phyloP scores from a whole-genome alignment of 2,797 vertebrate genomes.

The Premnoplex brunnescens region DNA sequence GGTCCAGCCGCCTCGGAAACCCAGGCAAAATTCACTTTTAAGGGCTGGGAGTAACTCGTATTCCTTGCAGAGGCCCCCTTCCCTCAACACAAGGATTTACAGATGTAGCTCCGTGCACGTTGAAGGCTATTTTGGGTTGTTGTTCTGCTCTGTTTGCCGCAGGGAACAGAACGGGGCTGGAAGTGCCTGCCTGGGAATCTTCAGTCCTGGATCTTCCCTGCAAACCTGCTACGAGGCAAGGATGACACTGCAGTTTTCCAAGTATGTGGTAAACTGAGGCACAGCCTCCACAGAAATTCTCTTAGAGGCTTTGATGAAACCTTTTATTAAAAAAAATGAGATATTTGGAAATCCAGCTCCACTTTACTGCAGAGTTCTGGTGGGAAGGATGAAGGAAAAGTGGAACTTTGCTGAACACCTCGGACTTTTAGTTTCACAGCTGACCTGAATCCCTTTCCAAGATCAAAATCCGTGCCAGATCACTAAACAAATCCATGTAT shows the following conservation, averaged over 20 bases:
- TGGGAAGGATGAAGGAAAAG: neutral
- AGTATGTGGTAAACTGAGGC: neutral
- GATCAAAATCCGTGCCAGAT: neutral
- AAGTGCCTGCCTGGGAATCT: neutral
- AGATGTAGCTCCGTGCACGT: too few relatives aligned
- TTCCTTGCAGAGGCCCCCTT: accelerated
- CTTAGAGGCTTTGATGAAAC: neutral
- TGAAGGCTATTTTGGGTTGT: neutral
- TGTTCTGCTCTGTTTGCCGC: neutral
- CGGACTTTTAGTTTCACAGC: neutral
- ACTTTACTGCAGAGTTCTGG: neutral
- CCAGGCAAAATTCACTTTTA: neutral
- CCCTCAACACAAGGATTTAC: neutral
- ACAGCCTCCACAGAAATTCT: neutral
- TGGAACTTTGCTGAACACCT: neutral
- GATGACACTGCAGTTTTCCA: neutral
- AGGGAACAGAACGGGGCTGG: neutral
- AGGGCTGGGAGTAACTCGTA: neutral
- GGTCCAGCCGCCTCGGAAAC: neutral
- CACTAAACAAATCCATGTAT: neutral
- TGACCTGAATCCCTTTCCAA: neutral
- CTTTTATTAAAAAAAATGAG: neutral
- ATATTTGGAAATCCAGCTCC: neutral
- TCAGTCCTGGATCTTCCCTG: neutral
- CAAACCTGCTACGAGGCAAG: neutral